Percentiles rank a stretch among this genome's conserved stretches.
These are phyloP conservation scores for Nephrotoma appendiculata DNA, from an alignment of 2,888 invertebrate species.

Conservation along the genomic window DNA sequence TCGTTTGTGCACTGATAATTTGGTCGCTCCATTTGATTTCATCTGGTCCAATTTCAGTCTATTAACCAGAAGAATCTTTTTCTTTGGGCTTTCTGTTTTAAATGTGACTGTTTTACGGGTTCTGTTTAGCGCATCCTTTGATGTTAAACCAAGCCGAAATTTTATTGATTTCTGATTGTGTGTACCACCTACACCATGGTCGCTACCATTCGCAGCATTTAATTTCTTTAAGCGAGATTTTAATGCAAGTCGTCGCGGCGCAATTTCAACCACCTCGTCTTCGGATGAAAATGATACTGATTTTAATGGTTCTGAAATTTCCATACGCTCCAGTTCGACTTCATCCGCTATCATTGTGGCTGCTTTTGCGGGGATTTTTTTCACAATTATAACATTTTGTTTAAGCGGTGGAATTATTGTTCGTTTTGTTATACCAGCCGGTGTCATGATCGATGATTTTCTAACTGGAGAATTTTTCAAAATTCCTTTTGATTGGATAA, in stretches of 20 bases:
- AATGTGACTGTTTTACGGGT: conserved; percentile 26
- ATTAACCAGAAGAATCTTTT: conserved; percentile 18
- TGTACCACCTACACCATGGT: background rate
- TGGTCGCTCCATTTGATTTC: conserved; percentile 5
- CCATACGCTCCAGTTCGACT: conserved; percentile 17
- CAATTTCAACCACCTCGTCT: conserved; percentile 32
- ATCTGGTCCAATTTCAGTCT: conserved; percentile 19
- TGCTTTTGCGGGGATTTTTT: conserved; percentile 28
- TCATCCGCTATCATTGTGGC: conserved; percentile 18
- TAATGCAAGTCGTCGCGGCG: conserved; percentile 17
- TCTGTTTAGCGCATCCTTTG: conserved; percentile 20
- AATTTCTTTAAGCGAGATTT: conserved; percentile 13
- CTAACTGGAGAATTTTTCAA: conserved; percentile 22
- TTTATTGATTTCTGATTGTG: conserved; percentile 13
- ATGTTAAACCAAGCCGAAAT: conserved; percentile 13
- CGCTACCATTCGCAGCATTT: background rate
- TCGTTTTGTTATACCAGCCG: conserved; percentile 20
- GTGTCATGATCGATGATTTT: conserved; percentile 1
- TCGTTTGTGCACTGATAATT: conserved; percentile 25
- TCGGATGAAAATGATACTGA: conserved; percentile 31
- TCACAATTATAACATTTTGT: conserved; percentile 29
- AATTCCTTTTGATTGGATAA: conserved; percentile 18
- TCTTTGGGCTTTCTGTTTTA: conserved; percentile 20
- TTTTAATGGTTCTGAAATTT: conserved; percentile 21
- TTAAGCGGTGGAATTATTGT: conserved; percentile 11